Evolutionary conservation across 2,888 invertebrate genomes (phyloP).

Genomic region (Erpobdella octoculata): DNA sequence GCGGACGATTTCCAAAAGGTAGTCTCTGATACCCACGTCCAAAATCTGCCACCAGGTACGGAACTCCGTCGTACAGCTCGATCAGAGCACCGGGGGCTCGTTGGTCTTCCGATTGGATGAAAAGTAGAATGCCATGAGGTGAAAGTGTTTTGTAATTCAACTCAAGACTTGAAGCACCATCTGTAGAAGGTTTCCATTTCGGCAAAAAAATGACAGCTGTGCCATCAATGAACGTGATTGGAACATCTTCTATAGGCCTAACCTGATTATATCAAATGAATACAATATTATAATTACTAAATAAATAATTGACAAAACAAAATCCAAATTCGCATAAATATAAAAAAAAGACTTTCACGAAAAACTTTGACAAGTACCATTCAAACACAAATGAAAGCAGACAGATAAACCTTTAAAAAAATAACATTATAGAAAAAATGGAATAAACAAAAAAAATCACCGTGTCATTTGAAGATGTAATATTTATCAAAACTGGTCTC

Average conservation of each 20-base stretch:
- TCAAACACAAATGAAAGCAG: too few species aligned
- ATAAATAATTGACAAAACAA: neutral
- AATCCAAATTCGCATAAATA: neutral
- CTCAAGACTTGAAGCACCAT: slow-evolving; percentile 37
- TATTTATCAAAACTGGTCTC: neutral
- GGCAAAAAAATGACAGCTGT: neutral
- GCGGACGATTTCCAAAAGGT: slow-evolving; percentile 31
- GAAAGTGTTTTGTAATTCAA: slow-evolving; percentile 46
- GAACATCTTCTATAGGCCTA: slow-evolving; percentile 9
- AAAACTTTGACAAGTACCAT: too few species aligned
- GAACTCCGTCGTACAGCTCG: slow-evolving; percentile 46
- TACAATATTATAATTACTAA: neutral
- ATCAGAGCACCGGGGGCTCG: too few species aligned
- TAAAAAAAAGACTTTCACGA: neutral
- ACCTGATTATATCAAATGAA: neutral
- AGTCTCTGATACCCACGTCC: slow-evolving; percentile 41
- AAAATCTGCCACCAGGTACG: slow-evolving; percentile 41
- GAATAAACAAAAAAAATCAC: neutral
- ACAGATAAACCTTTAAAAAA: too few species aligned
- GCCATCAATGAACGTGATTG: slow-evolving; percentile 33
- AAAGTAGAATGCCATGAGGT: slow-evolving; percentile 43
- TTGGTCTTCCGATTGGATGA: too few species aligned
- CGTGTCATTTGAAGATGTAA: slow-evolving; percentile 31
- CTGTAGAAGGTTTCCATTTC: slow-evolving; percentile 14
- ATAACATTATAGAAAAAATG: neutral